Base-by-base conservation (phyloP, 2,888 invertebrate genomes). In the Ypsolopha scabrella region DNA sequence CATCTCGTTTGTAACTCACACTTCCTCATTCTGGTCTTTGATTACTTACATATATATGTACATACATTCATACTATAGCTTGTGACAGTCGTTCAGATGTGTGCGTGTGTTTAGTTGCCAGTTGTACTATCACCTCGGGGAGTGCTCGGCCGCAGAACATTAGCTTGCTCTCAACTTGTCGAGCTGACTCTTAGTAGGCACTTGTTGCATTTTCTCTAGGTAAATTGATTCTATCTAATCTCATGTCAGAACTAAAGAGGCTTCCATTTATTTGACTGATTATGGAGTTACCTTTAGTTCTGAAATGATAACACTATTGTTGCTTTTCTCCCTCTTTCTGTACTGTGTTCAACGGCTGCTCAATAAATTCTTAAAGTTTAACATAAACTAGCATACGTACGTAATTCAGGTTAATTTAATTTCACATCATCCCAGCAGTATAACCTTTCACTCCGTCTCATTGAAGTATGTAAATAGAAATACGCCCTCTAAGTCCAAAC, bases 1-100 rank as follows among this genome's bases (percentile, higher is more conserved):
- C 68, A 75, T 76, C 74, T 72, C 75, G 74, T 74, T 34, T 43
- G n/a, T 37, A 46, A 13, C 45, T 45, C 38, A 51, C 50, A 24
- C 38, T 50, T 45, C 45, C 41, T 34, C 36, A 60, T 67, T 75
- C 72, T 72, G 72, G 72, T 79, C 72, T 76, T 49, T 41, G 11
- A n/a, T 49, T 49, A 41, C 10, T n/a, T 39, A 39, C 24, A 24
- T 24, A 24, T 24, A 24, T 24, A 24, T 24, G 24, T 24, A 24
- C 24, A 24, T 24, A 24, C 11, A 37, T 14, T 39, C 33, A 24
- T 48, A 48, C 24, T 48, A 24, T 48, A 48, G 14, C 48, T 48
- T 13, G 70, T 56, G 58, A 54, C 66, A 55, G 53, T 58, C 57
- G 53, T 54, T 54, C 57, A 55, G 48, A 54, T 54, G 49, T 52